Evolutionary conservation across 2,113 vertebrate species (phyloP).

Genomic region (Chunga burmeisteri): DNA sequence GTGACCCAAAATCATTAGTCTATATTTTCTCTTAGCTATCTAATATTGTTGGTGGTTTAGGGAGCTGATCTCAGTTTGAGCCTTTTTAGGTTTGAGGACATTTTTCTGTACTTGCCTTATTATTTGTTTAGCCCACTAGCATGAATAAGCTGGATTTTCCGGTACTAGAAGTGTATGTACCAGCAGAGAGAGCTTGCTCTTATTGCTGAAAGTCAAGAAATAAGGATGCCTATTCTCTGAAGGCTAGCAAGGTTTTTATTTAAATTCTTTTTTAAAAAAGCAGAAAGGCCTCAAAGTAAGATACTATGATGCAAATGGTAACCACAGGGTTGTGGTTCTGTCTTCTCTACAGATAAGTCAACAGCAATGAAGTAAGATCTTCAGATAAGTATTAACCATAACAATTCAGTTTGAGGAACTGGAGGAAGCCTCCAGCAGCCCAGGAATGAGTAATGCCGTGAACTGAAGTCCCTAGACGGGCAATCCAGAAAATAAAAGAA

Average conservation of each 20-base stretch:
- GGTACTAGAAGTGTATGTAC: neutral
- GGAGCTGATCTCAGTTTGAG: neutral
- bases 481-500: neutral
- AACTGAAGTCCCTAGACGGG: neutral
- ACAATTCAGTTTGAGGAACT: neutral
- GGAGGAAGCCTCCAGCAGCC: neutral
- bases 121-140: conserved; percentile 12
- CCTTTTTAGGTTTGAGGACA: neutral
- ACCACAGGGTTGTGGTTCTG: neutral
- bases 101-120: neutral
- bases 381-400: neutral
- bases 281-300: neutral
- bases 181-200: neutral
- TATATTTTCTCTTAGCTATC: neutral
- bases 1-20: neutral
- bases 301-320: neutral
- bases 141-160: neutral
- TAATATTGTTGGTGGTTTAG: neutral
- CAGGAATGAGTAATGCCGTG: neutral
- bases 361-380: neutral
- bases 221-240: neutral
- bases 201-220: conserved; percentile 2
- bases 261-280: neutral
- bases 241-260: neutral
- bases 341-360: neutral